These are phyloP conservation scores for Nicator chloris DNA, from an alignment of 2,113 vertebrate species.

Conservation along the genomic window DNA sequence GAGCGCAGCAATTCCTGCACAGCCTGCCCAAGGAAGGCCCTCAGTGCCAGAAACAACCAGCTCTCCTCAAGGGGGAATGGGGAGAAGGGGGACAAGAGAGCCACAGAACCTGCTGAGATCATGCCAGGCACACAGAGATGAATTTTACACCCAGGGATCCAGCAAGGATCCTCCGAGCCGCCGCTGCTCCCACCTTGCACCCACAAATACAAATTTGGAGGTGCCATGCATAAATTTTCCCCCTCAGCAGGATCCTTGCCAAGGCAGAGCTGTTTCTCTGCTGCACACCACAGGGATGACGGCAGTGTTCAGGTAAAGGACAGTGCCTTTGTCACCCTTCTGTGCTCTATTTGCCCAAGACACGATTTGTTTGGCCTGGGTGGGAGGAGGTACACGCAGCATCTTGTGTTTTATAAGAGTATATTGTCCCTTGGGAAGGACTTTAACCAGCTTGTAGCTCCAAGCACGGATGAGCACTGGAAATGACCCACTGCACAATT, in stretches of 20 bases:
- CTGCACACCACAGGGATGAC: background rate
- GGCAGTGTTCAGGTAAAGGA: background rate
- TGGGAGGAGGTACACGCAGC: rapidly evolving
- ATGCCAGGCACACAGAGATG: rapidly evolving
- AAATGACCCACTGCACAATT: background rate
- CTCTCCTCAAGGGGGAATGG: background rate
- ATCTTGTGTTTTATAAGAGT: background rate
- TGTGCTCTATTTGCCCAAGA: background rate
- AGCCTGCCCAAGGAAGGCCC: background rate
- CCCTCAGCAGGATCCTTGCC: background rate
- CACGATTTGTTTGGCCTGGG: background rate
- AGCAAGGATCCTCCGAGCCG: background rate
- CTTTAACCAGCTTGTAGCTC: background rate
- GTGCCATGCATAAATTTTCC: background rate
- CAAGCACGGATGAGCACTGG: background rate
- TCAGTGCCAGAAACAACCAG: background rate
- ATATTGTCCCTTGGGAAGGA: background rate
- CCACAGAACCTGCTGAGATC: background rate
- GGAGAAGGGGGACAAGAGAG: background rate
- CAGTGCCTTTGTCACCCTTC: background rate
- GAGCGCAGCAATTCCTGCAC: background rate
- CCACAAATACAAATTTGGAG: background rate
- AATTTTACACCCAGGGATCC: background rate
- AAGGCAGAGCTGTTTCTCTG: background rate
- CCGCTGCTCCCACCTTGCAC: background rate